Evolutionary conservation across 2,797 vertebrate species (phyloP).

Genomic region (Poecilia gillii): DNA sequence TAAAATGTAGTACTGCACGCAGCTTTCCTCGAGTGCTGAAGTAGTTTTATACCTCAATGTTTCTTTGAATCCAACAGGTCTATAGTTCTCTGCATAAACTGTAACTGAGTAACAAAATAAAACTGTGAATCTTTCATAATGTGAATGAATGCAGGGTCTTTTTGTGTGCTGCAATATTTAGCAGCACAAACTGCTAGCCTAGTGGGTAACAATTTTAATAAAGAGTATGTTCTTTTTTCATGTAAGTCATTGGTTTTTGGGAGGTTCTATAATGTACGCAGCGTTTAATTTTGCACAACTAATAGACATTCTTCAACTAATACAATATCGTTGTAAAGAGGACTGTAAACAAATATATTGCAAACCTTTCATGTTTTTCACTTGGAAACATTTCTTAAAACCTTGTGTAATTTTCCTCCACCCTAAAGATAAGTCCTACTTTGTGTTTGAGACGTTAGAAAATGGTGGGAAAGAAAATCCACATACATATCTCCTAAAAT

Average conservation of each 20-base stretch:
- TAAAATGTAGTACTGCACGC: slow-evolving; percentile 16
- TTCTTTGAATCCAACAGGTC: not conserved
- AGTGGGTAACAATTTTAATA: not conserved
- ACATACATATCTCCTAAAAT: not conserved
- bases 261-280: not conserved
- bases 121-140: not conserved
- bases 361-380: not conserved
- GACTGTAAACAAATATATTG: not conserved
- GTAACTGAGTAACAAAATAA: not conserved
- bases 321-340: not conserved
- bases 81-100: not conserved
- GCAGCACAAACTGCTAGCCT: not conserved
- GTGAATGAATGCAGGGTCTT: not conserved
- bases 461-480: not conserved
- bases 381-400: not conserved
- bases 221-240: not conserved
- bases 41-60: slow-evolving; percentile 39
- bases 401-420: not conserved
- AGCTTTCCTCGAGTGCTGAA: slow-evolving; percentile 31
- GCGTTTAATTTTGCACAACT: not conserved
- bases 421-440: not conserved
- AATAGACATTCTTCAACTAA: too few species aligned
- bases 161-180: not conserved
- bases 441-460: not conserved
- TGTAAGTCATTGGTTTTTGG: not conserved